phyloP scores from a whole-genome alignment of 2,113 vertebrate genomes.

The Spea bombifrons region DNA sequence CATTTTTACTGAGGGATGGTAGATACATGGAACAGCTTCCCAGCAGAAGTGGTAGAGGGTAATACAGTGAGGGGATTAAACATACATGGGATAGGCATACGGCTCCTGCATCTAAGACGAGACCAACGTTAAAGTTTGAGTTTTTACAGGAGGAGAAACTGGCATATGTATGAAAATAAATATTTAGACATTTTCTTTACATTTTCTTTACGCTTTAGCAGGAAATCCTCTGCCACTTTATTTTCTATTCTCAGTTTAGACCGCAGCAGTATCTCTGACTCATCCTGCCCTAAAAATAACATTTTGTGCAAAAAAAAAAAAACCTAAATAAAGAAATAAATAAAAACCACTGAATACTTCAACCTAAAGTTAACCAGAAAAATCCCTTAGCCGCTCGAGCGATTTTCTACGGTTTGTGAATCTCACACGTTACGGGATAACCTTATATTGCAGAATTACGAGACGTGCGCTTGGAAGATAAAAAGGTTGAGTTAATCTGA shows the following conservation, averaged over 20 bases:
- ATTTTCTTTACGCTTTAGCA: background rate
- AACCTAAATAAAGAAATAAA: background rate
- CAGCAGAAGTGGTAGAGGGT: too few relatives aligned
- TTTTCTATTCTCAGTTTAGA: background rate
- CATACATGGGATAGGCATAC: too few relatives aligned
- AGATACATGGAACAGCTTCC: too few relatives aligned
- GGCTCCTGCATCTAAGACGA: too few relatives aligned
- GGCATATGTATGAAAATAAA: too few relatives aligned
- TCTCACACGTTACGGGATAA: background rate
- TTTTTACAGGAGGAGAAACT: too few relatives aligned
- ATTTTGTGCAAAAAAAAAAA: background rate
- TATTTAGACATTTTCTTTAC: background rate
- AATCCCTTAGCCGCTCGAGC: background rate
- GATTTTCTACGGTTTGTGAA: too few relatives aligned
- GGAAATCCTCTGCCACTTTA: background rate
- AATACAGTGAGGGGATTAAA: too few relatives aligned
- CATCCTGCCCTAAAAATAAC: background rate
- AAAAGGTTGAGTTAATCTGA: too few relatives aligned
- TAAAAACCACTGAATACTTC: background rate
- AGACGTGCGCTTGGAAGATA: too few relatives aligned
- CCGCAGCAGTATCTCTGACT: background rate
- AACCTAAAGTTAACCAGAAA: background rate
- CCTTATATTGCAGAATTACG: background rate
- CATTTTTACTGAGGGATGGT: too few relatives aligned
- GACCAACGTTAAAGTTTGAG: too few relatives aligned